Evolutionary conservation across 30 jellyfish, hydroid and myxozoan species (phyloP).

Genomic region (Turritopsis rubra): DNA sequence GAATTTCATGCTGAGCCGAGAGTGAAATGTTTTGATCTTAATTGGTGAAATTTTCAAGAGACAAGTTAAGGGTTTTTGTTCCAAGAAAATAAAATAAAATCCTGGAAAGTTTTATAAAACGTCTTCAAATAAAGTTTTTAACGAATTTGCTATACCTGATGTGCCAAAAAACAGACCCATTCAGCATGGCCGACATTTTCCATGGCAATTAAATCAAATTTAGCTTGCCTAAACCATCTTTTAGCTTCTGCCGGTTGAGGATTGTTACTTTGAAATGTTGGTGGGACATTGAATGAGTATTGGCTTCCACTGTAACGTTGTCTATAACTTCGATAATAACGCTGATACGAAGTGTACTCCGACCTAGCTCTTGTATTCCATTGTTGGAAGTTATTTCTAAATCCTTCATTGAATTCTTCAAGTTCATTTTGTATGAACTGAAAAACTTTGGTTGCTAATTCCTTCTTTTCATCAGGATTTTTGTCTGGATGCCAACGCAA

Average conservation of each 20-base stretch:
- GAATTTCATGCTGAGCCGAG: no score
- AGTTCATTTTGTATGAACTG: conserved; percentile 37
- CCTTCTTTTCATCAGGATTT: conserved; percentile 43
- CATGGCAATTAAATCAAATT: conserved; percentile 51
- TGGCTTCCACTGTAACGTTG: not conserved
- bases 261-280: conserved; percentile 30
- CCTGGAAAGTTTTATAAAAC: no score
- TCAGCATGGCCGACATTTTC: conserved; percentile 20
- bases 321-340: not conserved
- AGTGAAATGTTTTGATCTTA: no score
- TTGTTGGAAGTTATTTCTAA: not conserved
- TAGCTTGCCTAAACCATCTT: conserved; percentile 78
- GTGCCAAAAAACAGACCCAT: conserved; percentile 76
- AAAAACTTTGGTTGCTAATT: conserved; percentile 41
- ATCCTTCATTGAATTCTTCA: conserved; percentile 13
- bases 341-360: not conserved
- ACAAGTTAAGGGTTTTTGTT: no score
- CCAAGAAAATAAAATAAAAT: not conserved
- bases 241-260: conserved; percentile 83
- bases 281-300: conserved; percentile 1
- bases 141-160: conserved; percentile 41
- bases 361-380: not conserved
- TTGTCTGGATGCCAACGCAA: conserved; percentile 81
- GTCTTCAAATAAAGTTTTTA: no score
- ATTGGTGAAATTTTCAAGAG: no score